Evolutionary conservation across 2,888 invertebrate species (phyloP), one percentile per base, ranked within the genome.

Genomic region (Diarsia mendica): DNA sequence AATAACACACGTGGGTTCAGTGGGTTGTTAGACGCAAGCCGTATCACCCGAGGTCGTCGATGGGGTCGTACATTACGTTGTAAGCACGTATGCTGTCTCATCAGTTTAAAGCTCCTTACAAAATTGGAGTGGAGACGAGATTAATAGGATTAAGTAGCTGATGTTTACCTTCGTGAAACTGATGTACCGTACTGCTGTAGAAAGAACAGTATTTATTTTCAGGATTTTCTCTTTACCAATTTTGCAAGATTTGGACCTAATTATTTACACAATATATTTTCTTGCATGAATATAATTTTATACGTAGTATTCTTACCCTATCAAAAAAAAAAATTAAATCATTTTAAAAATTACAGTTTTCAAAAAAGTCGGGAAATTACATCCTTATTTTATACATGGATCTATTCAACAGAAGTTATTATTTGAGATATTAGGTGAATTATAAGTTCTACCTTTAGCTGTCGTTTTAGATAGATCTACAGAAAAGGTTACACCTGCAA

Each of bases 131-230:
- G 60, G 13, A 55, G 48, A 10, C 49, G 13, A 55, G 60, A 79
- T 82, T 83, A 71, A 78, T 68, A 33, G 71, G 78, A 80, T 83
- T 70, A 68, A 61, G 46, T 33, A 48, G 28, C 4, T 44, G 39
- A 68, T 76, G 77, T 69, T 79, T 77, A 68, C 68, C 60, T 53
- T 60, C 18, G 51, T 48, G 39, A 39, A 46, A n/a, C 67, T 67
- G 58, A 58, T 60, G n/a, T 23, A 33, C 33, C 39, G 28, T 23
- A 46, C 33, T 28, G 13, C 13, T 61, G 11, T 6, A 39, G 23
- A 20, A 61, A 61, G 39, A 20, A 33, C 9, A 15, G 3, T 55
- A 6, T 49, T 18, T 23, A n/a, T n/a, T 9, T 3, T 20, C 2
- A n/a, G 3, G 3, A 4, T n/a, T 53, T 10, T n/a, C 4, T 2